A percentile compares a stretch with the other conserved stretches of the same genome.
Conservation (phyloP, 2,888 invertebrate species). For the Philonicus albiceps region DNA sequence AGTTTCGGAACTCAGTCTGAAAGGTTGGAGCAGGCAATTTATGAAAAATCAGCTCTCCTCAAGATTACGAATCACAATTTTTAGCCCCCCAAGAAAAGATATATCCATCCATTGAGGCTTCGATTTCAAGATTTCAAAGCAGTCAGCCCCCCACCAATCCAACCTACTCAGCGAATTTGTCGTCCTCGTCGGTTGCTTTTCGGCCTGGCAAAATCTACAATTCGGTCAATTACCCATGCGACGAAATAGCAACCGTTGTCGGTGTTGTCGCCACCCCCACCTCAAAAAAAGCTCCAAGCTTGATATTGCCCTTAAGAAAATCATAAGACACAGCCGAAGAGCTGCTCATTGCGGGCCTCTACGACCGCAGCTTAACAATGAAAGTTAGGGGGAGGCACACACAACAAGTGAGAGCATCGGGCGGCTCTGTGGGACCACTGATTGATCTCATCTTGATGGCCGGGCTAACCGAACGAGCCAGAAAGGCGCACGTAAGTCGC, state of each 20-base stretch:
- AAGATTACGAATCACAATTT: neutral
- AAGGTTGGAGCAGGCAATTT: neutral
- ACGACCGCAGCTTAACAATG: neutral
- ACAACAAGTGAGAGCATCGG: neutral
- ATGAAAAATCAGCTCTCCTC: neutral
- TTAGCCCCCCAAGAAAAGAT: neutral
- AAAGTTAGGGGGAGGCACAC: neutral
- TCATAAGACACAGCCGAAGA: neutral
- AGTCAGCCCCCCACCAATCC: neutral
- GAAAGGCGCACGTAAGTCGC: neutral
- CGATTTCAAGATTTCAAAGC: neutral
- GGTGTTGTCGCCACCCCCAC: neutral
- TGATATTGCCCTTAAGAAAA: neutral
- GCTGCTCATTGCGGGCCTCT: neutral
- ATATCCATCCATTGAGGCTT: neutral
- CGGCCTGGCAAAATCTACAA: neutral
- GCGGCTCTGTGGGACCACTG: neutral
- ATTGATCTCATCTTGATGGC: constrained; percentile 10
- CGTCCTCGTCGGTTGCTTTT: neutral
- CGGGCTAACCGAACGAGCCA: neutral
- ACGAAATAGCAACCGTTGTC: neutral
- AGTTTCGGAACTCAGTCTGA: neutral
- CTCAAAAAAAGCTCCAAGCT: neutral
- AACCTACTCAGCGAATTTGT: constrained; percentile 2
- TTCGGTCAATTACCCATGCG: constrained; percentile 1